phyloP scores from a whole-genome alignment of 2,797 vertebrate genomes.

The Chromis chromis region DNA sequence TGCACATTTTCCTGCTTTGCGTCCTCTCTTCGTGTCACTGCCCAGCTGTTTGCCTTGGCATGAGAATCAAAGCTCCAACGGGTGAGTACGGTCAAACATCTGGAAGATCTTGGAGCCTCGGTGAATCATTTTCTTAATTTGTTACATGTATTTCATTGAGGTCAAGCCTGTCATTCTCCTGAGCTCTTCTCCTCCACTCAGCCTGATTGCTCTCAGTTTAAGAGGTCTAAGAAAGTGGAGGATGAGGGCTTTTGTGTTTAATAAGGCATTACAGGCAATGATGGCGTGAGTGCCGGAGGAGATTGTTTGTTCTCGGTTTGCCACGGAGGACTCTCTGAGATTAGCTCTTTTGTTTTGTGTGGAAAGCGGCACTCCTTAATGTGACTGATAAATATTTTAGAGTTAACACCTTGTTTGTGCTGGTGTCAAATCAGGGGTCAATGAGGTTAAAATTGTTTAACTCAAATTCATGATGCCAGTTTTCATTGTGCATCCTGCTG shows the following conservation, averaged over 20 bases:
- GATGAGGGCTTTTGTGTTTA: conserved; percentile 58
- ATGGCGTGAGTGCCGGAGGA: conserved; percentile 42
- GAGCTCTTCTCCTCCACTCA: conserved; percentile 44
- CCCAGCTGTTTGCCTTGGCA: conserved; percentile 58
- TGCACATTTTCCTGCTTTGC: conserved; percentile 19
- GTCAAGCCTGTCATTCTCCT: conserved; percentile 39
- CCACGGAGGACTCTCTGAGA: conserved; percentile 54
- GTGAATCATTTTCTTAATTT: conserved; percentile 62
- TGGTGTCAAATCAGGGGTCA: conserved; percentile 38
- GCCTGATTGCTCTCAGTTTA: conserved; percentile 59
- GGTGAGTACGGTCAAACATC: conserved; percentile 59
- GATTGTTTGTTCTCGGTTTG: conserved; percentile 56
- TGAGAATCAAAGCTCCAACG: conserved; percentile 47
- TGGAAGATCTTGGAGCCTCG: conserved; percentile 53
- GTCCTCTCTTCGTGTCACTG: conserved; percentile 39
- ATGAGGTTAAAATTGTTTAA: not conserved
- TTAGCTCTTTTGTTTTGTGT: conserved; percentile 71
- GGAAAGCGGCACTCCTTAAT: conserved; percentile 58
- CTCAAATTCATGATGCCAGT: not conserved
- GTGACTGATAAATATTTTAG: conserved; percentile 78
- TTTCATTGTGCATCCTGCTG: not conserved
- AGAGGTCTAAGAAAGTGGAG: conserved; percentile 48
- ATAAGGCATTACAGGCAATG: conserved; percentile 47
- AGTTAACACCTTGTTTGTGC: conserved; percentile 63
- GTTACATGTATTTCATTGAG: conserved; percentile 49